Percentiles rank a stretch among this genome's conserved stretches.
Conservation (phyloP, 2,797 vertebrate genomes). For the Taenioides sp. region DNA sequence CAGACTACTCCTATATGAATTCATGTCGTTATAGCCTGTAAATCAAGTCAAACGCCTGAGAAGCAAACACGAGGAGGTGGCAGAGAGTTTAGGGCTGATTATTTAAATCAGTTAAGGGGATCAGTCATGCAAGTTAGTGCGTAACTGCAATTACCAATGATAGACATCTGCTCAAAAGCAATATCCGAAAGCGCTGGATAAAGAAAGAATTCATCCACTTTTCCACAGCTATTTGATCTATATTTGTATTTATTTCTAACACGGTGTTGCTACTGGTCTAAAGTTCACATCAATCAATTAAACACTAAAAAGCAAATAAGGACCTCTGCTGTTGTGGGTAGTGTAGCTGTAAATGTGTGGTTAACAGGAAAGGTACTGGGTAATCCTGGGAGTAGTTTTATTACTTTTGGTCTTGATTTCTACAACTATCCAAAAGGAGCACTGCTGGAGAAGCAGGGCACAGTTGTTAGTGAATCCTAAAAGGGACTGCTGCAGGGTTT, state of each 20-base stretch:
- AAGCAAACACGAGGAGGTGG: not conserved
- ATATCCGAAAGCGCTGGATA: not conserved
- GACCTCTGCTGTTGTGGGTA: not conserved
- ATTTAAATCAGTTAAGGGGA: constrained; percentile 20
- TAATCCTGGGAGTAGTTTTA: not conserved
- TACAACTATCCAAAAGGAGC: not conserved
- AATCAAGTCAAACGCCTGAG: constrained; percentile 8
- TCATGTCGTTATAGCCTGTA: not conserved
- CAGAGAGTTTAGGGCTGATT: constrained; percentile 9
- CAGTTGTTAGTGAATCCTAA: not conserved
- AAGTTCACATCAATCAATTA: no score
- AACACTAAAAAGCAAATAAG: not conserved
- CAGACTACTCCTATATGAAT: constrained; percentile 1
- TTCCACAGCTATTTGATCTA: no score
- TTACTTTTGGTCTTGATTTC: not conserved
- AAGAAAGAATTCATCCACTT: not conserved
- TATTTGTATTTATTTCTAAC: not conserved
- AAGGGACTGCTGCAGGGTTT: not conserved
- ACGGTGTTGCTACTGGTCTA: no score
- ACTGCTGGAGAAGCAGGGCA: not conserved
- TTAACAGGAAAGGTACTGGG: not conserved
- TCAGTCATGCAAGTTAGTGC: constrained; percentile 11
- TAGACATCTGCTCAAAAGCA: not conserved
- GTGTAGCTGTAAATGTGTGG: not conserved
- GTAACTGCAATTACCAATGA: not conserved